Conservation (phyloP, 2,797 vertebrate genomes). For the Sebastes iracundus region DNA sequence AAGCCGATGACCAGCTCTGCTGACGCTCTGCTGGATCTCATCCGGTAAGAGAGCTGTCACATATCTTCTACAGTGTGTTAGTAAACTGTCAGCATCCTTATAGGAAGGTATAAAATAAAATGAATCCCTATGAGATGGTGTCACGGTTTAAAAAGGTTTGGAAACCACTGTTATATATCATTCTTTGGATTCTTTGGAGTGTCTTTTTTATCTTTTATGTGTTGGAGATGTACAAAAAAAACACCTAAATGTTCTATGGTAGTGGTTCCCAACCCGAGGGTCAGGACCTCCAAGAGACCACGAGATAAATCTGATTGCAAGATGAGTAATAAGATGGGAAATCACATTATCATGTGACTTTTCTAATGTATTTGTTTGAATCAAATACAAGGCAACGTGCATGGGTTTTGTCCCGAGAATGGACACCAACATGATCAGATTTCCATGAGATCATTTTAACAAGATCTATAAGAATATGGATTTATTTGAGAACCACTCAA, state of each 20-base stretch:
- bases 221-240: neutral
- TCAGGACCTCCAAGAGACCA: neutral
- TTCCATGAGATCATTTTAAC: neutral
- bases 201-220: neutral
- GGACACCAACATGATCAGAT: neutral
- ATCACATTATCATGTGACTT: neutral
- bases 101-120: neutral
- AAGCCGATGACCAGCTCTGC: constrained; percentile 98
- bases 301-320: neutral
- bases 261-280: neutral
- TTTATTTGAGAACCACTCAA: neutral
- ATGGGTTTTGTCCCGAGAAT: neutral
- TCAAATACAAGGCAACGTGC: neutral
- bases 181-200: neutral
- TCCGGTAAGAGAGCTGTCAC: constrained; percentile 84
- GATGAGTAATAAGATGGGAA: neutral
- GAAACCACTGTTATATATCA: neutral
- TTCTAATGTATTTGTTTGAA: neutral
- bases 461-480: neutral
- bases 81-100: neutral
- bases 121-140: neutral
- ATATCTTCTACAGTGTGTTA: neutral
- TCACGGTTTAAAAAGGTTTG: neutral
- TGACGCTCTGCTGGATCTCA: constrained; percentile 95
- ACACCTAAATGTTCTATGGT: neutral